Conservation (phyloP, 2,888 invertebrate species). For the Dicyrtomina minuta region DNA sequence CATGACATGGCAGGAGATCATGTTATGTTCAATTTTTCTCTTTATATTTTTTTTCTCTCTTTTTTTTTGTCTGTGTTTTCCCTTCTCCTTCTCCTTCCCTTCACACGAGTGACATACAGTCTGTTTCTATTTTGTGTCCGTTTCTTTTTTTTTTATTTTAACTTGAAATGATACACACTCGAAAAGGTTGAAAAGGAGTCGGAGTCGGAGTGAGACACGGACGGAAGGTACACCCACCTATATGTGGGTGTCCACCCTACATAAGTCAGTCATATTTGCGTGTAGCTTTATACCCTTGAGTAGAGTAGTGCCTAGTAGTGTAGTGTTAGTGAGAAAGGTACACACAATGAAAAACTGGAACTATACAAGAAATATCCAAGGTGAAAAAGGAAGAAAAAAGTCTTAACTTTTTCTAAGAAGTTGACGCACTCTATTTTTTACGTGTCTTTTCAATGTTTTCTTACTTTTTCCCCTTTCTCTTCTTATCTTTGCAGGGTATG, state of each 20-base stretch:
- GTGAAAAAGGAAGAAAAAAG: no score
- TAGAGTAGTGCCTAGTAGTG: no score
- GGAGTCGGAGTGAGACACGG: no score
- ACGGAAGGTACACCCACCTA: no score
- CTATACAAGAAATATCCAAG: no score
- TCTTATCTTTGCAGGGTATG: slow-evolving; percentile 68
- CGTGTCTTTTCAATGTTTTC: neutral
- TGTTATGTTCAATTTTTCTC: slow-evolving; percentile 8
- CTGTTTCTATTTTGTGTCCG: neutral
- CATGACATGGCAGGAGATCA: slow-evolving; percentile 19
- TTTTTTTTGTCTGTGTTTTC: neutral
- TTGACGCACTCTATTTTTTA: neutral
- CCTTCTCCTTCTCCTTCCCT: neutral
- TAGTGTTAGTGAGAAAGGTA: no score
- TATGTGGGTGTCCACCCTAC: no score
- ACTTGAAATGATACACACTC: neutral
- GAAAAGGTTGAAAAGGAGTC: no score
- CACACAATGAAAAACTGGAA: no score
- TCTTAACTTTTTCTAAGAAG: neutral
- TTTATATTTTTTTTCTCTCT: neutral
- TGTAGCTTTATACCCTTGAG: no score
- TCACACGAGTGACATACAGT: neutral
- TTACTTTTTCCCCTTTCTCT: slow-evolving; percentile 6
- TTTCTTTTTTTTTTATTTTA: neutral
- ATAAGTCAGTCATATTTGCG: no score